phyloP scores from a whole-genome alignment of 2,888 invertebrate species.

The Coronaproctus castanopsis region DNA sequence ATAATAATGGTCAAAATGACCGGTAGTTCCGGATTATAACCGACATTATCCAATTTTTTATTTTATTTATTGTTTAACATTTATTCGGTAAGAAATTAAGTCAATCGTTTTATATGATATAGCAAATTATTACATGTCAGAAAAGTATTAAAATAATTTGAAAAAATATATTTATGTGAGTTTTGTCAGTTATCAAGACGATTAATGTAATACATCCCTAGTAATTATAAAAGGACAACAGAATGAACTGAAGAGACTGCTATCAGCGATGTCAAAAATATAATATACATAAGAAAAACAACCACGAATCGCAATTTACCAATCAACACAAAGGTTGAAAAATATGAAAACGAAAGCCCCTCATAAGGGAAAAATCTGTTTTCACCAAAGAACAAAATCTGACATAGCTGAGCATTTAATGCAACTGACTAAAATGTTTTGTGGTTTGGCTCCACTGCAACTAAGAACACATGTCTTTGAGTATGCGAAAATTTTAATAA shows the following conservation, averaged over 20 bases:
- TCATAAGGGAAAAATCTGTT: not conserved
- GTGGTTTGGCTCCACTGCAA: not conserved
- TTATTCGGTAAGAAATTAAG: not conserved
- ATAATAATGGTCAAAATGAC: not conserved
- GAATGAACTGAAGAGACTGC: not conserved
- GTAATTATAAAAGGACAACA: not conserved
- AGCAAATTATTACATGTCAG: not conserved
- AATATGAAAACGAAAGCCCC: not conserved
- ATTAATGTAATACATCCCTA: not conserved
- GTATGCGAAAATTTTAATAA: not conserved
- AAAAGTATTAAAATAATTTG: not conserved
- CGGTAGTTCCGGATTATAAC: not conserved
- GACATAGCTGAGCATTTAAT: not conserved
- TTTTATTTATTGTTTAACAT: not conserved
- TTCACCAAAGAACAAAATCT: not conserved
- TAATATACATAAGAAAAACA: not conserved
- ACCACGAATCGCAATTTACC: not conserved
- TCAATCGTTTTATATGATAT: not conserved
- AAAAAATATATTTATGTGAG: not conserved
- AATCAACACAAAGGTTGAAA: not conserved
- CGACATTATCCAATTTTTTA: not conserved
- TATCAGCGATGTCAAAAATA: not conserved
- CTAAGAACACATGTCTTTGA: not conserved
- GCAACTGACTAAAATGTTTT: not conserved
- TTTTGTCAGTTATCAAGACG: not conserved